phyloP scores from a whole-genome alignment of 2,113 vertebrate genomes.

The Mesoclemmys tuberculata region DNA sequence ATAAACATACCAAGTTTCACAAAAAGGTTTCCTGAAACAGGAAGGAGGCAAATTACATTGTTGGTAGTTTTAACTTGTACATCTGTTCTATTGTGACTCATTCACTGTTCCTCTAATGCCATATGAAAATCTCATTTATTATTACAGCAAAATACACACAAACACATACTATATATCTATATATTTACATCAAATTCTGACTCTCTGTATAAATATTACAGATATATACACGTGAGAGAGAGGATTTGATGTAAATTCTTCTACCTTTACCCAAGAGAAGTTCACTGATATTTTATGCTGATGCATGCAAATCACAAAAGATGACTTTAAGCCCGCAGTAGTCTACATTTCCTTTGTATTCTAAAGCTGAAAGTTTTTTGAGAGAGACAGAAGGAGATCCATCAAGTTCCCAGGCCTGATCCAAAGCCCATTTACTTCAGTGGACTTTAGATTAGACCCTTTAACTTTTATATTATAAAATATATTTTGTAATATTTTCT shows the following conservation, averaged over 20 bases:
- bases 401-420: not conserved
- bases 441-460: not conserved
- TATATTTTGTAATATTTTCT: not conserved
- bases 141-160: slow-evolving; percentile 1
- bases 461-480: not conserved
- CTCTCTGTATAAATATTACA: no score
- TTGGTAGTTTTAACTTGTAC: not conserved
- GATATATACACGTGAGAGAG: no score
- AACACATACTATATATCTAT: not conserved
- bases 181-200: not conserved
- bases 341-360: not conserved
- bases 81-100: slow-evolving; percentile 15
- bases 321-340: not conserved
- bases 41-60: slow-evolving; percentile 20
- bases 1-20: not conserved
- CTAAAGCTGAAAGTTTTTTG: not conserved
- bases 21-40: slow-evolving; percentile 62
- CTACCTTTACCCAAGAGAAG: not conserved
- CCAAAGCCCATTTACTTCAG: not conserved
- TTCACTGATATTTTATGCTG: not conserved
- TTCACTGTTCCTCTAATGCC: slow-evolving; percentile 7
- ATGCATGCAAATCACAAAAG: not conserved
- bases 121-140: not conserved
- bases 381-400: not conserved
- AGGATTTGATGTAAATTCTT: no score